phyloP scores from a whole-genome alignment of 2,797 vertebrate genomes.

The Crocidura indochinensis region DNA sequence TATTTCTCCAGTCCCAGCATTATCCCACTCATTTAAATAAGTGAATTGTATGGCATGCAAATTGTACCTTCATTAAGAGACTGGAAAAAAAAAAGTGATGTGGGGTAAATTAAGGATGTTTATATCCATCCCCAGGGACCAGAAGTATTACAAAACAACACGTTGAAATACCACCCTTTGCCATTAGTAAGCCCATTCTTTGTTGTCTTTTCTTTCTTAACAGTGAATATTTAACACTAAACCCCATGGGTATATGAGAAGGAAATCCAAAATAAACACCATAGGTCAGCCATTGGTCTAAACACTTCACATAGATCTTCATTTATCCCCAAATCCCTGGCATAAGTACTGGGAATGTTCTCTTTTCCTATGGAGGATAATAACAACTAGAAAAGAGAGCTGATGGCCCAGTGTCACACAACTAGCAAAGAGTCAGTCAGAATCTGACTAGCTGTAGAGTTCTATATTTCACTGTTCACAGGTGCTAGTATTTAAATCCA shows the following conservation, averaged over 20 bases:
- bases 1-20: too few species aligned
- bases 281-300: background rate
- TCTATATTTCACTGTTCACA: background rate
- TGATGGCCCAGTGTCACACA: background rate
- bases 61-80: conserved; percentile 1
- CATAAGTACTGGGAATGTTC: background rate
- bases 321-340: background rate
- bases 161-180: background rate
- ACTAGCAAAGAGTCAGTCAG: background rate
- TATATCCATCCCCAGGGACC: background rate
- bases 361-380: background rate
- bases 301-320: background rate
- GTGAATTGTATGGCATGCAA: background rate
- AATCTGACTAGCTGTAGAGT: background rate
- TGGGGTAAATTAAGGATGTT: background rate
- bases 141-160: background rate
- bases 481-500: background rate
- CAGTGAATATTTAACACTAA: conserved; percentile 18
- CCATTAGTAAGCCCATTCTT: background rate
- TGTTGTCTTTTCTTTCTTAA: background rate
- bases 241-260: background rate
- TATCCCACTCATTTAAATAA: background rate
- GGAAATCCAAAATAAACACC: background rate
- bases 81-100: background rate
- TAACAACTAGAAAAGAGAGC: background rate